phyloP scores from a whole-genome alignment of 2,888 invertebrate species.

The Lycophotia porphyrea region DNA sequence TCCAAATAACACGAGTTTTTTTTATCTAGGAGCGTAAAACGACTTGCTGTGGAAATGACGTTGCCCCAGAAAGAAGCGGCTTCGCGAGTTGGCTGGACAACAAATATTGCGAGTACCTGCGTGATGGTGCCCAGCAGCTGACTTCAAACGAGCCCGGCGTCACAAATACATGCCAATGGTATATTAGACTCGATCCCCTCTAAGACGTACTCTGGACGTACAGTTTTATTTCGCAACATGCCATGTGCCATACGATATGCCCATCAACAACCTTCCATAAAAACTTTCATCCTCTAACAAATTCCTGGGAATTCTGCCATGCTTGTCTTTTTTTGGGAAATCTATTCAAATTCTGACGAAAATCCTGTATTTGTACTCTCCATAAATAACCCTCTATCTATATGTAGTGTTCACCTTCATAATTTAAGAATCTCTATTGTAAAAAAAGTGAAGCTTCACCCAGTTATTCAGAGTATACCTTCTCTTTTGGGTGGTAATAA shows the following conservation, averaged over 20 bases:
- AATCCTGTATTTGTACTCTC: background rate
- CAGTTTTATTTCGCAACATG: background rate
- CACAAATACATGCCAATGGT: conserved; percentile 23
- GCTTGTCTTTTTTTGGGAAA: background rate
- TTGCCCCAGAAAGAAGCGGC: conserved; percentile 65
- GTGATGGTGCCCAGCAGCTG: conserved; percentile 49
- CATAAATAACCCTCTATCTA: background rate
- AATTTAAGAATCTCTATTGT: background rate
- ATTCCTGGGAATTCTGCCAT: background rate
- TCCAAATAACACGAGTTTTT: background rate
- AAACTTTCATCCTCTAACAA: background rate
- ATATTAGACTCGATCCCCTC: background rate
- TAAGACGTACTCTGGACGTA: background rate
- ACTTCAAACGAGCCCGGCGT: background rate
- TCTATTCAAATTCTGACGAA: background rate
- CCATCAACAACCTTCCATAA: background rate
- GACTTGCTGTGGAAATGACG: conserved; percentile 38
- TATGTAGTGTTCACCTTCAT: background rate
- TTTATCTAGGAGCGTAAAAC: conserved; percentile 65
- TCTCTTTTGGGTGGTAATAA: background rate
- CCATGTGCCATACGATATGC: background rate
- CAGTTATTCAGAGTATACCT: background rate
- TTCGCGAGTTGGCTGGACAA: conserved; percentile 84
- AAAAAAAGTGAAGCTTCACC: background rate
- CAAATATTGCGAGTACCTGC: conserved; percentile 81